Evolutionary conservation across 2,113 vertebrate species (phyloP), one percentile per base, ranked within the genome.

Genomic region (Pollimyrus isidori): DNA sequence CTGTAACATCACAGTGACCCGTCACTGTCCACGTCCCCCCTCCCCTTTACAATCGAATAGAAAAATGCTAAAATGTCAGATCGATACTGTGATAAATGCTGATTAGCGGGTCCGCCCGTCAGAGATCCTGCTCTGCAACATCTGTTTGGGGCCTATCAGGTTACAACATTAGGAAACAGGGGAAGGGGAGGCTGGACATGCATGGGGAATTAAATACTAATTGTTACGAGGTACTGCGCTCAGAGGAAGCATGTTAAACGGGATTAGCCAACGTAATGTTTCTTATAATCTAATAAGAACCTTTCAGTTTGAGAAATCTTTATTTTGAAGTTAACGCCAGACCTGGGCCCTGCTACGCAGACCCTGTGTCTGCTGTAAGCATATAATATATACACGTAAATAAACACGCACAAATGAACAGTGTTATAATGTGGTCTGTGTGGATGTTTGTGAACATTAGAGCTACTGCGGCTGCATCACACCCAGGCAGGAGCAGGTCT

Each of bases 401-500:
- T 19, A 80, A 39, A 39, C 69, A 39, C 4, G 10, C 65, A 23
- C 65, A 73, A 73, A 73, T 30, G n/a, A 73, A 39, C 30, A 56
- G 1, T 4, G 30, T 80, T 80, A 80, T 69, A 19, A 49, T 50
- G 83, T 50, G 48, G 45, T 50, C 83, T 9, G 46, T 6, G n/a
- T 76, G n/a, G 17, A 46, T 49, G 46, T 52, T 48, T 52, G 69
- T 35, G n/a, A 50, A 26, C 26, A 1, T 11, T 6, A 45, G 73
- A 1, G 35, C 17, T 42, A 80, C 17, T 17, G 73, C 0, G n/a
- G n/a, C 58, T 26, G 58, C 58, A 26, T 10, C 94, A 92, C 95
- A 95, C 94, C 90, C 94, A 95, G 94, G 94, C 94, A 94, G 94
- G 92, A 94, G 96, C 95, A 96, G 95, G 95, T 93, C 94, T 93